phyloP scores from a whole-genome alignment of 1,140 invertebrate species.

The Argopecten irradians region DNA sequence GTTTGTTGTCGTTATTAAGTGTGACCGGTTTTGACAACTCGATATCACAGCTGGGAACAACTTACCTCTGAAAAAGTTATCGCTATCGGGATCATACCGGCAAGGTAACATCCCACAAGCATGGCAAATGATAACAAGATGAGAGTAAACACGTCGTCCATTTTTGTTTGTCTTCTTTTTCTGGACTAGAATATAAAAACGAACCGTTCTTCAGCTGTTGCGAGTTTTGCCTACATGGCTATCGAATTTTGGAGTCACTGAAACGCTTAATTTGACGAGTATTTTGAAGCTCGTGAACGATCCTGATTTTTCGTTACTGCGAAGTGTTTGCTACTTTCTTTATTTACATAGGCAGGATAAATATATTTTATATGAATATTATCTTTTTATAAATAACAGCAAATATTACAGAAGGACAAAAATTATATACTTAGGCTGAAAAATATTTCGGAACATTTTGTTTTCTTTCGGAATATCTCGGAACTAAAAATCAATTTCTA shows the following conservation, averaged over 20 bases:
- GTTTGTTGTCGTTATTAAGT: too few species aligned
- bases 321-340: background rate
- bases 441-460: too few species aligned
- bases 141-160: slow-evolving; percentile 90
- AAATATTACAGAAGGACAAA: too few species aligned
- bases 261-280: background rate
- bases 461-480: background rate
- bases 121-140: slow-evolving; percentile 91
- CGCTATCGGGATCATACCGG: slow-evolving; percentile 94
- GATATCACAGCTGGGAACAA: slow-evolving; percentile 6
- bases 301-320: background rate
- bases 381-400: too few species aligned
- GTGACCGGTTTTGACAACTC: background rate
- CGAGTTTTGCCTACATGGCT: slow-evolving; percentile 14
- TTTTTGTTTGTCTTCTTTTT: slow-evolving; percentile 68
- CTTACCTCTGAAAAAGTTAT: slow-evolving; percentile 95
- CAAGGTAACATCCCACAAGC: slow-evolving; percentile 95
- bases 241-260: background rate
- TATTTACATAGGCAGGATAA: too few species aligned
- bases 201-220: background rate
- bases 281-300: background rate
- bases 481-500: background rate
- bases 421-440: too few species aligned
- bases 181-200: background rate
- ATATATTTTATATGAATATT: too few species aligned